These are phyloP conservation scores for Phoronis australis DNA, from an alignment of 2,888 invertebrate genomes.

Conservation along the genomic window DNA sequence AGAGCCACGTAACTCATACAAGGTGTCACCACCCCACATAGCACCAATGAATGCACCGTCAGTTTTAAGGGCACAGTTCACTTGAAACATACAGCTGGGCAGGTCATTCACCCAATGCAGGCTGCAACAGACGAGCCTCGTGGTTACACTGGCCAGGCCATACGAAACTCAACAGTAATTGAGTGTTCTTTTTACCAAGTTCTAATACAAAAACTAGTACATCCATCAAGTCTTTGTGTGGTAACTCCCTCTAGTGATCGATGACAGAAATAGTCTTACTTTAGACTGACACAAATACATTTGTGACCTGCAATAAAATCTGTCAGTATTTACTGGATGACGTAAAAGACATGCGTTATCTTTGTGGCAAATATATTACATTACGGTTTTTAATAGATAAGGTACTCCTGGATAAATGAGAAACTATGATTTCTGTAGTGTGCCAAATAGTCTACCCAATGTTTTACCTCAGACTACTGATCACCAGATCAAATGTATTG, in stretches of 20 bases:
- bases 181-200: no score
- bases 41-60: slow-evolving; percentile 93
- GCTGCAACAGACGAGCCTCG: slow-evolving; percentile 54
- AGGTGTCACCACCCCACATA: slow-evolving; percentile 90
- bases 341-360: no score
- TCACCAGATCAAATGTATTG: slow-evolving; percentile 78
- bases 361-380: no score
- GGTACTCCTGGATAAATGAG: no score
- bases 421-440: no score
- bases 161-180: no score
- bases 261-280: background rate
- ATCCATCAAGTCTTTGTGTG: background rate
- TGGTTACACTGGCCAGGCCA: no score
- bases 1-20: slow-evolving; percentile 82
- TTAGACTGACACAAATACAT: background rate
- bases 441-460: no score
- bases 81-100: slow-evolving; percentile 57
- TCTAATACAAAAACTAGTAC: background rate
- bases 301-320: background rate
- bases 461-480: slow-evolving; percentile 68
- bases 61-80: slow-evolving; percentile 65
- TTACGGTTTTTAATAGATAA: no score
- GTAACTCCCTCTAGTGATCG: background rate
- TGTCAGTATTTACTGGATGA: no score
- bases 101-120: slow-evolving; percentile 98